phyloP scores from a whole-genome alignment of 1,140 invertebrate species.

The Drosophila saltans region DNA sequence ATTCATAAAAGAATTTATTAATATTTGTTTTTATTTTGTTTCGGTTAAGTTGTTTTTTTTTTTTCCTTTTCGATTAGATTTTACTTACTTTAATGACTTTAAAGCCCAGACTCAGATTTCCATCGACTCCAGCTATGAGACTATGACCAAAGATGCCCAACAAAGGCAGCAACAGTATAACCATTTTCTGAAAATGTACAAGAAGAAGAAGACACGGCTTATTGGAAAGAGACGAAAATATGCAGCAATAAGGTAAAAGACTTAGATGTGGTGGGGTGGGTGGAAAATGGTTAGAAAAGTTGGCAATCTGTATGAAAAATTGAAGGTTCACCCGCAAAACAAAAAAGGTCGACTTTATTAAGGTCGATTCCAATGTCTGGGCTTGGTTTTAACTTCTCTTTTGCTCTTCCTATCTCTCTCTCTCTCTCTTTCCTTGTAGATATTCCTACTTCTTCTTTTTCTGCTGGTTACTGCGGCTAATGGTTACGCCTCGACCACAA shows the following conservation, averaged over 20 bases:
- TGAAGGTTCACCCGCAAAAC: slow-evolving; percentile 32
- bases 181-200: slow-evolving; percentile 70
- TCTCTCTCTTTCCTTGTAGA: neutral
- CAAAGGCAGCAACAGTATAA: slow-evolving; percentile 80
- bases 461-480: slow-evolving; percentile 58
- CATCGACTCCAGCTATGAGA: slow-evolving; percentile 72
- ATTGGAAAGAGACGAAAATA: slow-evolving; percentile 25
- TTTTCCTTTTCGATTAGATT: too few relatives aligned
- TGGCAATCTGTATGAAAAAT: slow-evolving; percentile 24
- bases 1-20: slow-evolving; percentile 55
- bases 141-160: slow-evolving; percentile 73
- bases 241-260: neutral
- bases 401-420: neutral
- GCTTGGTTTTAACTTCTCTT: slow-evolving; percentile 41
- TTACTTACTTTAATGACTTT: slow-evolving; percentile 77
- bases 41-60: too few relatives aligned
- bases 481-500: slow-evolving; percentile 57
- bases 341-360: slow-evolving; percentile 75
- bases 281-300: neutral
- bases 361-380: slow-evolving; percentile 79
- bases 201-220: slow-evolving; percentile 30
- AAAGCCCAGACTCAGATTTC: slow-evolving; percentile 77
- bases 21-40: slow-evolving; percentile 5
- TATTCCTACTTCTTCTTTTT: neutral
- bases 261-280: too few relatives aligned